These are phyloP conservation scores for Gnatocerus cornutus DNA, from an alignment of 2,888 invertebrate genomes.

Conservation along the genomic window DNA sequence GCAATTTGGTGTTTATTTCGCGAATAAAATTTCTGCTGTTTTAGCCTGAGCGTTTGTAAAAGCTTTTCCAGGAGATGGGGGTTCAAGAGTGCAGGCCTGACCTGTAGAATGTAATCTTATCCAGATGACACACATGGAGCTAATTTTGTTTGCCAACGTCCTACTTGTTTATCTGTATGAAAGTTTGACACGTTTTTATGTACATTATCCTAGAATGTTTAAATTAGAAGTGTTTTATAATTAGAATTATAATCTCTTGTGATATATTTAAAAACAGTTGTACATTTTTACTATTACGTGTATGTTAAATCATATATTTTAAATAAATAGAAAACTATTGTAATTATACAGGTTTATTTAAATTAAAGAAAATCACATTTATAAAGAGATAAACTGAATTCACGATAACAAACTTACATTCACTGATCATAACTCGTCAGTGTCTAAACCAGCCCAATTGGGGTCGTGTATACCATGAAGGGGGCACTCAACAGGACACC, in stretches of 20 bases:
- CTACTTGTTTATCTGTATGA: no score
- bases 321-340: slow-evolving; percentile 57
- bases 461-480: slow-evolving; percentile 61
- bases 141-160: slow-evolving; percentile 1
- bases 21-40: no score
- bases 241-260: slow-evolving; percentile 63
- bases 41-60: no score
- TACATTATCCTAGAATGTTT: slow-evolving; percentile 1
- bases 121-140: no score
- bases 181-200: no score
- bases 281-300: slow-evolving; percentile 50
- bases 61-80: no score
- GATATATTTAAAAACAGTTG: slow-evolving; percentile 59
- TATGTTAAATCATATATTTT: slow-evolving; percentile 60
- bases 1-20: no score
- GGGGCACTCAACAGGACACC: slow-evolving; percentile 66
- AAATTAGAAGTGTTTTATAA: slow-evolving; percentile 48
- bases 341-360: slow-evolving; percentile 35
- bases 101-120: no score
- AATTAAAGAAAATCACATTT: slow-evolving; percentile 32
- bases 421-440: slow-evolving; percentile 45
- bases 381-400: slow-evolving; percentile 2
- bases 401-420: slow-evolving; percentile 18
- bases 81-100: no score
- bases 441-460: slow-evolving; percentile 52